Evolutionary conservation across 1,140 invertebrate species (phyloP), one percentile per base, ranked within the genome.

Genomic region (Glomeris maerens): DNA sequence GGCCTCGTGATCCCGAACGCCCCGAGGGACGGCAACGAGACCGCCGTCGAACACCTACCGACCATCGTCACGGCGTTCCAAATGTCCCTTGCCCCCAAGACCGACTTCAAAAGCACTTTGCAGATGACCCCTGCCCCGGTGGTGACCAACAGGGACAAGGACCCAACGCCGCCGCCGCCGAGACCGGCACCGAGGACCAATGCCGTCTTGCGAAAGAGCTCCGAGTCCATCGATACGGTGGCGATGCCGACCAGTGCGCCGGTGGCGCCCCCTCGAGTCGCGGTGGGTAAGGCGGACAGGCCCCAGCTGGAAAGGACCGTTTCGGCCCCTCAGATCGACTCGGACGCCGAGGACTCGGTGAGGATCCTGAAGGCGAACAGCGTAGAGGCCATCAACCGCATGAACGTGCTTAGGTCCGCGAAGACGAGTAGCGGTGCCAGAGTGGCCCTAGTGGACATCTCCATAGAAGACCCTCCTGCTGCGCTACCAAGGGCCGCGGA

Each of bases 361-460:
- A 71, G 79, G 55, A 74, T 87, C 49, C 69, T 85, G 22, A 87
- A 85, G 64, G 72, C 79, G 1, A 74, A 82, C 53, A 81, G 77
- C 63, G 79, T 85, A 29, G 80, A 84, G 64, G 81, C 82, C 2
- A 81, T 84, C 36, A 88, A 87, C 63, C 73, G 84, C 20, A 83
- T 85, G 62, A 89, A 88, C 64, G 85, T 90, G 46, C 66, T 90
- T 25, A 81, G 83, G n/a, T 86, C 82, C 40, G 83, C 84, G 2
- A 81, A 83, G 66, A 84, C 80, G 62, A 75, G 84, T 59, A 86
- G 82, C 62, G 84, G 81, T 28, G 58, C 39, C 54, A 73, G 74
- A n/a, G n/a, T n/a, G n/a, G n/a, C n/a, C n/a, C n/a, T n/a, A n/a
- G n/a, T n/a, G 60, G 80, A 79, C 65, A 78, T 78, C 62, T 75